phyloP scores from a whole-genome alignment of 2,113 vertebrate species.

The Periophthalmus modestus region DNA sequence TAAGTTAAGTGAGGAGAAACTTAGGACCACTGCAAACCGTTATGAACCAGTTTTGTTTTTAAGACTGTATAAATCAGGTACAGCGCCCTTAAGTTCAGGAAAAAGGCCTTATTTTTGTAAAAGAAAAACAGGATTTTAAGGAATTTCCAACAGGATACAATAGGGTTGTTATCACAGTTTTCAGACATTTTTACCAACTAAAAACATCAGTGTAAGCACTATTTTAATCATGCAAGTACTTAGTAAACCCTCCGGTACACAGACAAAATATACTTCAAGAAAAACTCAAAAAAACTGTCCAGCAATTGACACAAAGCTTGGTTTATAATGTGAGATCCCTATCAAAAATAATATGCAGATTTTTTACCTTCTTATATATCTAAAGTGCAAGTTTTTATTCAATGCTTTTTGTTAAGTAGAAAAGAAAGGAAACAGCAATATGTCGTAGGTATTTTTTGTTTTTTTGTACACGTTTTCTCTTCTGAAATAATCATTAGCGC shows the following conservation, averaged over 20 bases:
- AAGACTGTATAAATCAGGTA: too few relatives aligned
- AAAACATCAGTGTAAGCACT: constrained; percentile 79
- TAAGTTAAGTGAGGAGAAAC: too few relatives aligned
- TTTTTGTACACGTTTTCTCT: constrained; percentile 76
- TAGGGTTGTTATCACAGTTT: constrained; percentile 82
- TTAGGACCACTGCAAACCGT: too few relatives aligned
- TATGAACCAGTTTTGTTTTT: too few relatives aligned
- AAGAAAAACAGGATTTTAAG: constrained; percentile 67
- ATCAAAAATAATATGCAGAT: constrained; percentile 87
- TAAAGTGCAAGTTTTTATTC: constrained; percentile 86
- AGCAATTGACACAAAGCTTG: constrained; percentile 83
- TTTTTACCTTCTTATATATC: constrained; percentile 82
- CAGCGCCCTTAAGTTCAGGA: constrained; percentile 46
- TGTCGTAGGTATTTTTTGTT: constrained; percentile 56
- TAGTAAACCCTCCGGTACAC: constrained; percentile 84
- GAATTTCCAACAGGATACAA: constrained; percentile 76
- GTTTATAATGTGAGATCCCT: constrained; percentile 83
- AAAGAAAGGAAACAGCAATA: constrained; percentile 82
- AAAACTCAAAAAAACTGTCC: constrained; percentile 80
- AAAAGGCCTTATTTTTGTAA: constrained; percentile 74
- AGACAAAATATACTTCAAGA: constrained; percentile 85
- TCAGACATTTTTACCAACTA: constrained; percentile 79
- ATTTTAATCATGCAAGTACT: constrained; percentile 83
- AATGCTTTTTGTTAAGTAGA: constrained; percentile 84
- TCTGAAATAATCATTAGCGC: constrained; percentile 79